Evolutionary conservation across 2,797 vertebrate genomes (phyloP).

Genomic region (Huso huso): DNA sequence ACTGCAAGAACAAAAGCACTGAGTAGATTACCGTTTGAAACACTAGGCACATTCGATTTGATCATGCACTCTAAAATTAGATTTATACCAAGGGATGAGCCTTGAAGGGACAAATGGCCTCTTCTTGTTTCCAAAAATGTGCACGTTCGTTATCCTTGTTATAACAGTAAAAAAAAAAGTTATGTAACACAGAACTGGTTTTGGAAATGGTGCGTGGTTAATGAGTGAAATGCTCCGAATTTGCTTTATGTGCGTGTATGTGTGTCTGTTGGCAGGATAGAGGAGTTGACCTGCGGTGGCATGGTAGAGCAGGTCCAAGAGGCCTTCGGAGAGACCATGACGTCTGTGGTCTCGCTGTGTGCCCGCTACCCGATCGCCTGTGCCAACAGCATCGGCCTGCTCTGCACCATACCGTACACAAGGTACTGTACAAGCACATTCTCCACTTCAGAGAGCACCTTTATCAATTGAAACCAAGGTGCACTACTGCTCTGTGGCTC

Average conservation of each 20-base stretch:
- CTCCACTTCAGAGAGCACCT: not conserved
- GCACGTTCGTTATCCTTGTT: too few relatives aligned
- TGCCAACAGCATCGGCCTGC: conserved; percentile 91
- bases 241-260: not conserved
- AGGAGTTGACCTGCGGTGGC: conserved; percentile 91
- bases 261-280: conserved; percentile 66
- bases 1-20: too few relatives aligned
- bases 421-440: conserved; percentile 55
- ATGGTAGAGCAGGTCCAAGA: conserved; percentile 99
- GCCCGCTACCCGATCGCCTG: conserved; percentile 95
- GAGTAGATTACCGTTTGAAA: too few relatives aligned
- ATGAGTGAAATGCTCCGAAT: too few relatives aligned
- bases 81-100: too few relatives aligned
- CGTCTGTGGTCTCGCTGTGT: conserved; percentile 90
- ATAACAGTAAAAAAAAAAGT: too few relatives aligned
- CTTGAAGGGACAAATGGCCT: too few relatives aligned
- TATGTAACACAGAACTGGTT: too few relatives aligned
- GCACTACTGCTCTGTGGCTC: not conserved
- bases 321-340: conserved; percentile 97
- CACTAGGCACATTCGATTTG: too few relatives aligned
- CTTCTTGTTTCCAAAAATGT: too few relatives aligned
- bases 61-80: too few relatives aligned
- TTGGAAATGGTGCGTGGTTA: too few relatives aligned
- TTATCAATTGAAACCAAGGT: not conserved
- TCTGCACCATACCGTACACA: conserved; percentile 96